A percentile compares a stretch with the other conserved stretches of the same genome.
Conservation (phyloP, 2,888 invertebrate genomes). For the Hesperia comma region DNA sequence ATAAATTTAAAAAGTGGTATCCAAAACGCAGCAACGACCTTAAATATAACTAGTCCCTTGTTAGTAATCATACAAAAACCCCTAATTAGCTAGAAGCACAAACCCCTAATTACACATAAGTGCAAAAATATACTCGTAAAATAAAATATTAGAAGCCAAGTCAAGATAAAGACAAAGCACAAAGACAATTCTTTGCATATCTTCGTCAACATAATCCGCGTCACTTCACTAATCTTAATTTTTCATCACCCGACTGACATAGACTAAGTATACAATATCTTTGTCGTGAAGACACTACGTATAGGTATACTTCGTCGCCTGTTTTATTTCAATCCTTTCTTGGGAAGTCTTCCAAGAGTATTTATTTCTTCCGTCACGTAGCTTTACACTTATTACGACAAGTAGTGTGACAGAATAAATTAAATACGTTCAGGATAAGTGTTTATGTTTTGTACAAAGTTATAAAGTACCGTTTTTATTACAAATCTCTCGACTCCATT, state of each 20-base stretch:
- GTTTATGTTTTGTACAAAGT: slow-evolving; percentile 1
- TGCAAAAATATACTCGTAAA: too few relatives aligned
- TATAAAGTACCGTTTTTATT: too few relatives aligned
- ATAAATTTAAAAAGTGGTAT: too few relatives aligned
- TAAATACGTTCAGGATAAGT: slow-evolving; percentile 17
- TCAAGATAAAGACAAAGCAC: slow-evolving; percentile 16
- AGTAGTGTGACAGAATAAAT: slow-evolving; percentile 30
- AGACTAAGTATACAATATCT: slow-evolving; percentile 28
- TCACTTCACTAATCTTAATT: slow-evolving; percentile 37
- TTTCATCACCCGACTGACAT: slow-evolving; percentile 31
- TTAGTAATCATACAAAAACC: too few relatives aligned
- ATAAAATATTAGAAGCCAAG: too few relatives aligned
- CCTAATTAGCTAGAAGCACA: too few relatives aligned
- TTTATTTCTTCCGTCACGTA: slow-evolving; percentile 46
- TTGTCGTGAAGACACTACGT: neutral
- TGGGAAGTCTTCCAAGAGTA: slow-evolving; percentile 36
- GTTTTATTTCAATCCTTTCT: slow-evolving; percentile 39
- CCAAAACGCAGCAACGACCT: too few relatives aligned
- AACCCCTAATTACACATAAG: too few relatives aligned
- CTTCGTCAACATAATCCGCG: slow-evolving; percentile 31
- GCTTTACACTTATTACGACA: slow-evolving; percentile 33
- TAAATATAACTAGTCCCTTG: too few relatives aligned
- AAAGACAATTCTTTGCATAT: slow-evolving; percentile 15
- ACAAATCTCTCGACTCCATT: neutral
- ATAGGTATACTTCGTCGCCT: slow-evolving; percentile 39